These are phyloP conservation scores for Dusona sp. DNA, from an alignment of 2,888 invertebrate species.

Conservation along the genomic window DNA sequence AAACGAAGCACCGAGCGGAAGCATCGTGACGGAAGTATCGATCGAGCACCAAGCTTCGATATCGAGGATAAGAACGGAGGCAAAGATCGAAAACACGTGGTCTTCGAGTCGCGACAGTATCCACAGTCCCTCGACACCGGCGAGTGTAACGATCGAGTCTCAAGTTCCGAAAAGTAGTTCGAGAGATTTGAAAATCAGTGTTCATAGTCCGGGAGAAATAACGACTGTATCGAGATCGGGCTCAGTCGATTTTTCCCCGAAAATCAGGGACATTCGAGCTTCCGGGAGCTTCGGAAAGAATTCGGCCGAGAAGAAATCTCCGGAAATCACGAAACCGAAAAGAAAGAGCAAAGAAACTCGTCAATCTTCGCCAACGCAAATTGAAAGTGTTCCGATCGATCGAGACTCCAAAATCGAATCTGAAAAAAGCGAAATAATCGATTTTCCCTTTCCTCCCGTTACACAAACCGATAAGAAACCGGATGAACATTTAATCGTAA, in stretches of 20 bases:
- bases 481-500: constrained; percentile 38
- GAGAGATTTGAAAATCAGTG: constrained; percentile 1
- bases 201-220: constrained; percentile 16
- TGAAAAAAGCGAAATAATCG: not conserved
- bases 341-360: constrained; percentile 76
- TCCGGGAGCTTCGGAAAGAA: constrained; percentile 75
- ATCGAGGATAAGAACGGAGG: constrained; percentile 73
- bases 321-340: constrained; percentile 79
- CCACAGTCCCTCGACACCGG: constrained; percentile 73
- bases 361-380: constrained; percentile 65
- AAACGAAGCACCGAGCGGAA: constrained; percentile 73
- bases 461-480: not conserved
- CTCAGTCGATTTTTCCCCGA: constrained; percentile 28
- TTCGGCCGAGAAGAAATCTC: constrained; percentile 72
- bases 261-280: constrained; percentile 40
- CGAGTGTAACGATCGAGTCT: constrained; percentile 77
- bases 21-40: constrained; percentile 81
- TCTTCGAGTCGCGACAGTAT: constrained; percentile 68
- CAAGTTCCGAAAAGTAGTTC: constrained; percentile 69
- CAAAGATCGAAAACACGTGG: constrained; percentile 72
- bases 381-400: not conserved
- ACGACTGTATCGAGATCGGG: constrained; percentile 45
- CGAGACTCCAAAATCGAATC: not conserved
- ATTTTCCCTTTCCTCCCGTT: not conserved
- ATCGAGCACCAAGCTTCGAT: constrained; percentile 79